Percentiles rank a stretch among this genome's conserved stretches.
These are phyloP conservation scores for Acyrthosiphon pisum DNA, from an alignment of 1,140 invertebrate species.

Conservation along the genomic window DNA sequence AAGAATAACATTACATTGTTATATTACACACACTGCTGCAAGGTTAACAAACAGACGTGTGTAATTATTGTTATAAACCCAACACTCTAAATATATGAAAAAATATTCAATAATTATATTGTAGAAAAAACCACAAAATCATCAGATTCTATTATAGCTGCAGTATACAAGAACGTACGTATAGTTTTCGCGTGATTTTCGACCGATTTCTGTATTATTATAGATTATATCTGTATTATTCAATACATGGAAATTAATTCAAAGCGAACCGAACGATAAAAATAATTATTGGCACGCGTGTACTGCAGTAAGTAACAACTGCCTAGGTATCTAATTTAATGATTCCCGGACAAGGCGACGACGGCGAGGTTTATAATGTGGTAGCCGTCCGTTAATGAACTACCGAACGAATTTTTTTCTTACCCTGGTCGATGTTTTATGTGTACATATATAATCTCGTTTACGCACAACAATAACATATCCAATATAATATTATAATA, in stretches of 20 bases:
- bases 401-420: background rate
- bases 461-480: background rate
- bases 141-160: background rate
- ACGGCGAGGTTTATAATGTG: background rate
- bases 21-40: background rate
- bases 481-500: background rate
- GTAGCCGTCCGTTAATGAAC: background rate
- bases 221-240: too few relatives aligned
- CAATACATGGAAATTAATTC: background rate
- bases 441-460: background rate
- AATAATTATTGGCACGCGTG: background rate
- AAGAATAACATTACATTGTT: background rate
- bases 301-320: background rate
- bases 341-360: background rate
- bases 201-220: too few relatives aligned
- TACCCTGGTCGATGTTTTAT: background rate
- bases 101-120: background rate
- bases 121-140: background rate
- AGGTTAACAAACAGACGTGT: background rate
- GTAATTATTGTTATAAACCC: background rate
- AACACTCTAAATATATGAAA: background rate
- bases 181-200: background rate
- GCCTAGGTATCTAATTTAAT: background rate
- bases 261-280: background rate
- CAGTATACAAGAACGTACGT: background rate